Evolutionary conservation across 2,888 invertebrate genomes (phyloP).

Genomic region (Pachliopta kotzebuea): DNA sequence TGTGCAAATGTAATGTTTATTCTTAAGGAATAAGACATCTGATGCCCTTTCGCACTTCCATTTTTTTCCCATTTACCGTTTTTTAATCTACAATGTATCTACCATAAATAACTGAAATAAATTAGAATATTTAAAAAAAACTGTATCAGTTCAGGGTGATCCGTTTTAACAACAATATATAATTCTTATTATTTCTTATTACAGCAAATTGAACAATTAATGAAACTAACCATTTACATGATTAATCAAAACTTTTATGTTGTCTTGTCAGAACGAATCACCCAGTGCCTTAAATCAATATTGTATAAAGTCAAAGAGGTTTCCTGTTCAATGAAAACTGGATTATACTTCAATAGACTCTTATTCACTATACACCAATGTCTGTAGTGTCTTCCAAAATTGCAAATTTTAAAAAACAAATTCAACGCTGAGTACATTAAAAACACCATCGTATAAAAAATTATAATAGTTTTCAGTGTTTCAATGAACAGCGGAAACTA

Average conservation of each 20-base stretch:
- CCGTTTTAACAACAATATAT: slow-evolving; percentile 20
- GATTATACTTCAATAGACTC: slow-evolving; percentile 3
- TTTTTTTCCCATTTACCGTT: slow-evolving; percentile 1
- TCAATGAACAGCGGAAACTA: slow-evolving; percentile 29
- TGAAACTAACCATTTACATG: not conserved
- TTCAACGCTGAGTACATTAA: slow-evolving; percentile 38
- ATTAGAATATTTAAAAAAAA: not conserved
- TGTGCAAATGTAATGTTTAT: slow-evolving; percentile 21
- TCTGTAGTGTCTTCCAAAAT: slow-evolving; percentile 70
- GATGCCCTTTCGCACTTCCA: slow-evolving; percentile 9
- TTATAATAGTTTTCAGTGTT: slow-evolving; percentile 33
- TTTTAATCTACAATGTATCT: slow-evolving; percentile 9
- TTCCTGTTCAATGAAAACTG: slow-evolving; percentile 22
- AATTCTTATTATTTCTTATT: not conserved
- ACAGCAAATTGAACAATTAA: not conserved
- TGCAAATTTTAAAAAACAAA: slow-evolving; percentile 52
- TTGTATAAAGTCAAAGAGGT: not conserved
- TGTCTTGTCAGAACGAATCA: slow-evolving; percentile 24
- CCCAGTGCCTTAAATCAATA: slow-evolving; percentile 23
- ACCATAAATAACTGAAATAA: slow-evolving; percentile 11
- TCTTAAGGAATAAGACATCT: slow-evolving; percentile 13
- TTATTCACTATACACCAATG: not conserved
- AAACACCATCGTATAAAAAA: slow-evolving; percentile 25
- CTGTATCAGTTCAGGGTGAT: slow-evolving; percentile 22
- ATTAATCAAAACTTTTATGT: not conserved